Percentiles rank a stretch among this genome's conserved stretches.
Evolutionary conservation across 1,140 invertebrate genomes (phyloP).

Genomic region (Cherax quadricarinatus): DNA sequence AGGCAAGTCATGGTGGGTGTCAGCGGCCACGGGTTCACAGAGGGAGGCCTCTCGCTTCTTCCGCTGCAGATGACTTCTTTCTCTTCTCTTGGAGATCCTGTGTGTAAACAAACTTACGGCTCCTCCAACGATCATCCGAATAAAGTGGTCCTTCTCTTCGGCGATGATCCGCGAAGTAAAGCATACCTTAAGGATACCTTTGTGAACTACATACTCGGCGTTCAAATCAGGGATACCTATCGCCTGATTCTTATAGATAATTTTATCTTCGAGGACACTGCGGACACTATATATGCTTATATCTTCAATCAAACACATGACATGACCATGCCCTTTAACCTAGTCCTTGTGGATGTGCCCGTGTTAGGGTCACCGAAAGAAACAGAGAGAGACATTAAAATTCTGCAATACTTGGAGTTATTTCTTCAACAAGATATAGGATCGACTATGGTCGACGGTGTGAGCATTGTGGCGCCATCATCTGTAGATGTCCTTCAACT

Average conservation of each 20-base stretch:
- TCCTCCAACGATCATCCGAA: not conserved
- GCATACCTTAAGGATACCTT: conserved; percentile 30
- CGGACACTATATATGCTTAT: not conserved
- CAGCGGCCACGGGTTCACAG: conserved; percentile 2
- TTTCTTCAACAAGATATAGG: conserved; percentile 26
- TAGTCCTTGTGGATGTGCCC: conserved; percentile 28
- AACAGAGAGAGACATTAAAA: conserved; percentile 26
- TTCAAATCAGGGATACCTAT: conserved; percentile 1
- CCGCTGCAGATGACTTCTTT: conserved; percentile 16
- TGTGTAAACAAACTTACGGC: conserved; percentile 9
- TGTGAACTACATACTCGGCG: conserved; percentile 46
- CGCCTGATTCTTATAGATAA: conserved; percentile 30
- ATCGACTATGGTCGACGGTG: not conserved
- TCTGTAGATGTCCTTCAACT: not conserved
- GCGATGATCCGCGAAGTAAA: conserved; percentile 3
- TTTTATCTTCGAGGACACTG: not conserved
- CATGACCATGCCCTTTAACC: conserved; percentile 25
- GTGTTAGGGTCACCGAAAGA: not conserved
- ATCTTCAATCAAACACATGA: conserved; percentile 7
- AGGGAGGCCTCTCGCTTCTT: conserved; percentile 38
- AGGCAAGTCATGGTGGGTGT: conserved; percentile 11
- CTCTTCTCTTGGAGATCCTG: not conserved
- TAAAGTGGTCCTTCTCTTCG: conserved; percentile 43
- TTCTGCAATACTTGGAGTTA: conserved; percentile 5
- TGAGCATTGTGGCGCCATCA: conserved; percentile 16